Evolutionary conservation across 2,113 vertebrate genomes (phyloP), one percentile per base, ranked within the genome.

Genomic region (Varanus komodoensis): DNA sequence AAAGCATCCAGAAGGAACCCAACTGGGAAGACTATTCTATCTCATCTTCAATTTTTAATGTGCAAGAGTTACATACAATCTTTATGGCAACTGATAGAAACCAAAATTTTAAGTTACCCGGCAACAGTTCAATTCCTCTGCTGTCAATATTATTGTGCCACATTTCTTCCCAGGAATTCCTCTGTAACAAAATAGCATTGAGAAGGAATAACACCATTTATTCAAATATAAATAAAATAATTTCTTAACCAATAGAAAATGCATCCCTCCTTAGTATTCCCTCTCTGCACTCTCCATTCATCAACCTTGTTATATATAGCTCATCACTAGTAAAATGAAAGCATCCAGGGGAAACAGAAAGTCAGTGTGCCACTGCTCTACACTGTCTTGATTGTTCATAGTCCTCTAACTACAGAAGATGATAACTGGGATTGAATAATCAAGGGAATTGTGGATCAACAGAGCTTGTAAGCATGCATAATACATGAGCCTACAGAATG

Each of bases 81-180:
- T 80, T 29, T 80, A 14, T 81, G 44, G 1, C 69, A 69, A 69
- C 64, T 88, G 8, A 23, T 50, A 84, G 38, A 69, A 91, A 91
- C 32, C 1, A 89, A 79, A 69, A 87, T 27, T 81, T 86, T 68
- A 86, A 96, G 97, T 99, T 96, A 99, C 99, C 96, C 99, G 97
- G 97, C 99, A 99, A 93, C 99, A 99, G 93, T 98, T 98, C 54
- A 99, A 96, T 87, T 99, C 99, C 94, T 99, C 99, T 6, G 98
- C 99, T 94, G 98, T 99, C 89, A 99, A 97, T 82, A 99, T 99
- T 92, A 99, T 98, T 1, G 96, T 98, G 88, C 99, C 99, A 89
- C 99, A 99, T 91, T 99, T 99, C 96, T 98, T 99, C 74, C 98
- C 98, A 77, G 98, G 98, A 95, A 99, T 99, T 92, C 99, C 99